Percentiles rank a stretch among this genome's conserved stretches.
Evolutionary conservation across 2,113 vertebrate species (phyloP).

Genomic region (Poicephalus gulielmi): DNA sequence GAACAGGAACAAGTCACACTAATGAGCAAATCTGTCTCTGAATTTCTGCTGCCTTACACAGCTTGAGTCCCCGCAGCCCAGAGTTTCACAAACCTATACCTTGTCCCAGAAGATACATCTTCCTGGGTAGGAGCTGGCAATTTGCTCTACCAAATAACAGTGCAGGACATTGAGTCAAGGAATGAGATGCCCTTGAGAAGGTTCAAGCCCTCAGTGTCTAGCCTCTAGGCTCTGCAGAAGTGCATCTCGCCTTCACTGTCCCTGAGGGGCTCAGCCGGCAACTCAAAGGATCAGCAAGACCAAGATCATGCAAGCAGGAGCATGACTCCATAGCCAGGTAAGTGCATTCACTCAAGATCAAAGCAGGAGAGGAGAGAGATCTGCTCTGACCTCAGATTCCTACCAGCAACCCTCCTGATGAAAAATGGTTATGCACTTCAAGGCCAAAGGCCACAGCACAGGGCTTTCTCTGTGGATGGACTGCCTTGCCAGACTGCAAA

Average conservation of each 20-base stretch:
- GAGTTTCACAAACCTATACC: background rate
- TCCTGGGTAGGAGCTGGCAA: background rate
- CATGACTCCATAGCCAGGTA: background rate
- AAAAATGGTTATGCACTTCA: background rate
- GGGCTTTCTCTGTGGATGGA: background rate
- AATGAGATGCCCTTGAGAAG: background rate
- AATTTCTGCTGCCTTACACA: background rate
- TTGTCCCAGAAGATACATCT: background rate
- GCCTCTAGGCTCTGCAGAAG: background rate
- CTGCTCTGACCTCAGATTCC: background rate
- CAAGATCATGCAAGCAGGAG: background rate
- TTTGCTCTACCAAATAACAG: background rate
- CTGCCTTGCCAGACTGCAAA: background rate
- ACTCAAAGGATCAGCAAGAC: background rate
- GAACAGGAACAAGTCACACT: background rate
- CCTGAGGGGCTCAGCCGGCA: background rate
- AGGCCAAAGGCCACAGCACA: background rate
- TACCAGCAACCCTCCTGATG: background rate
- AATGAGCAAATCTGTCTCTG: background rate
- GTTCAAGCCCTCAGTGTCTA: background rate
- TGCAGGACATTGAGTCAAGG: background rate
- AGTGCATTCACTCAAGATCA: background rate
- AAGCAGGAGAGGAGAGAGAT: background rate
- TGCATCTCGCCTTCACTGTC: background rate
- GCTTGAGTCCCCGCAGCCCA: background rate